Evolutionary conservation across 2,113 vertebrate species (phyloP), one percentile per base, ranked within the genome.

Genomic region (Hemibagrus wyckioides): DNA sequence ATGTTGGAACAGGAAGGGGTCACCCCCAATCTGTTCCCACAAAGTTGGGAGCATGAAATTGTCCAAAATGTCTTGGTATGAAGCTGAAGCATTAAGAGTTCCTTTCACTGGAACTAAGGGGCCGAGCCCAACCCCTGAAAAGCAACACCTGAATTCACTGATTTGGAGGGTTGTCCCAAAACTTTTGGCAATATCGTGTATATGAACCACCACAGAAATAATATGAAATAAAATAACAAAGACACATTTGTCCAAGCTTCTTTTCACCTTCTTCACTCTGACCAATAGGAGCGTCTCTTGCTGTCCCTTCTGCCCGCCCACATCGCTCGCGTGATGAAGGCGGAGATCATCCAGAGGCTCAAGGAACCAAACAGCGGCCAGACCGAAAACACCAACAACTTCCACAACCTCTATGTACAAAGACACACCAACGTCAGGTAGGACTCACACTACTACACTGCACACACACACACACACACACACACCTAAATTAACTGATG

Each of bases 351-450:
- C 92, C 98, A 99, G 93, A 94, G 98, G 86, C 93, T 99, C 41
- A 97, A 99, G 91, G 98, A 97, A 56, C 98, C 98, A n/a, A 98
- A 97, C 88, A 97, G 97, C 1, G 97, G 98, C 50, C 97, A 97
- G 56, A 94, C 97, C 25, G 98, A 99, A 92, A 99, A 97, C 91
- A 96, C 97, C 86, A 99, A 99, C 95, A 99, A 99, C 93, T 99
- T 99, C 88, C 98, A 99, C 93, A 99, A 99, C 92, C 96, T 99
- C 33, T 99, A 99, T 1, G 98, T 99, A 89, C 98, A 99, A 91
- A 95, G 98, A 28, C 98, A 99, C 95, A 99, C 97, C 92, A 99
- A 99, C 17, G 98, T 99, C 91, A 99, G 98, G 98, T 98, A 92
- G 52, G 77, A 85, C 36, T 73, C 30, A 9, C 5, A 33, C 28